Conservation (phyloP, 2,888 invertebrate species). For the Eupeodes latifasciatus region DNA sequence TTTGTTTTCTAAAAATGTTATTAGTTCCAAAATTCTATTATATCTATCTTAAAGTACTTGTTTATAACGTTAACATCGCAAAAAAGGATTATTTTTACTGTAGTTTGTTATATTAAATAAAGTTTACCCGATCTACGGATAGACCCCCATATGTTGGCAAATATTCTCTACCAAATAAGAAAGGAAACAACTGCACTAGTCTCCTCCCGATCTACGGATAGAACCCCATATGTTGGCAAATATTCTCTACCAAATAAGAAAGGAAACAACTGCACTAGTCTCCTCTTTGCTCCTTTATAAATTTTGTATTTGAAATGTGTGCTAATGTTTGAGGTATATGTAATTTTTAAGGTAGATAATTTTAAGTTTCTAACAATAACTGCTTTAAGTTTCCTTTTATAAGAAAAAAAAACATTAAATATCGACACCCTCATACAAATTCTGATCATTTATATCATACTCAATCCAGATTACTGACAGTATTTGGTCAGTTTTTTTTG, state of each 20-base stretch:
- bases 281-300: slow-evolving; percentile 59
- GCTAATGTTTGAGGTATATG: background rate
- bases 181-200: slow-evolving; percentile 37
- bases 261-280: slow-evolving; percentile 53
- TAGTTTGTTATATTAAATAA: background rate
- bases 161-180: background rate
- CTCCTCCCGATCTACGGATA: slow-evolving; percentile 19
- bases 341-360: slow-evolving; percentile 29
- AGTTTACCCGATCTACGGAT: slow-evolving; percentile 47
- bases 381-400: no score
- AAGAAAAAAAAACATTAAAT: no score
- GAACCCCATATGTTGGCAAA: background rate
- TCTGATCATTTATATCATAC: no score
- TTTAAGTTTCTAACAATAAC: no score
- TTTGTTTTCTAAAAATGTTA: slow-evolving; percentile 42
- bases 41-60: background rate
- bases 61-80: background rate
- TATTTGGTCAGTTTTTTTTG: no score
- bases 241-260: slow-evolving; percentile 26
- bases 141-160: slow-evolving; percentile 59
- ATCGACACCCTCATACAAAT: no score
- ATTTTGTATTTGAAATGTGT: background rate
- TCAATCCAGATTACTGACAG: no score
- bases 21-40: slow-evolving; percentile 23
- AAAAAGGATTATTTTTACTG: background rate